Conservation (phyloP, 2,888 invertebrate genomes). For the Argynnis bischoffii region DNA sequence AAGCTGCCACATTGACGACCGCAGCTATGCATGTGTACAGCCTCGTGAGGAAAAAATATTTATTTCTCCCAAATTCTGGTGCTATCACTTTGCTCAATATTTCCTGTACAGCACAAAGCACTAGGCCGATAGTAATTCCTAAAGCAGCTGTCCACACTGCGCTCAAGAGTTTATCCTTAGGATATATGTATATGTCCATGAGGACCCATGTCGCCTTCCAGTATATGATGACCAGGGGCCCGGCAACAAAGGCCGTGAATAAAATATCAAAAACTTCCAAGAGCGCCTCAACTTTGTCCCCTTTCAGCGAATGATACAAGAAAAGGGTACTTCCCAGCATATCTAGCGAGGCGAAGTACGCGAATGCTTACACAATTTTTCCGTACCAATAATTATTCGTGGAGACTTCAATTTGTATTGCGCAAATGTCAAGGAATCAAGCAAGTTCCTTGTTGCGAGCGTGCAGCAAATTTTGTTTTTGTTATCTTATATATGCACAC, state of each 20-base stretch:
- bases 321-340: slow-evolving; percentile 35
- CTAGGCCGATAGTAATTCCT: slow-evolving; percentile 84
- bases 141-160: slow-evolving; percentile 83
- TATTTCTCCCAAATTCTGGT: slow-evolving; percentile 84
- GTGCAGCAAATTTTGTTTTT: slow-evolving; percentile 26
- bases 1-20: slow-evolving; percentile 89
- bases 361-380: slow-evolving; percentile 10
- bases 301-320: slow-evolving; percentile 22
- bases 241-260: slow-evolving; percentile 78
- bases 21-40: slow-evolving; percentile 86
- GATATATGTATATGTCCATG: slow-evolving; percentile 86
- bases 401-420: slow-evolving; percentile 7
- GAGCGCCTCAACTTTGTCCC: slow-evolving; percentile 48
- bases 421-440: slow-evolving; percentile 21
- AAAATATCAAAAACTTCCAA: slow-evolving; percentile 84
- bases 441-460: not conserved
- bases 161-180: slow-evolving; percentile 78
- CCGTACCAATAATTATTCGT: not conserved
- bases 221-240: slow-evolving; percentile 90
- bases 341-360: slow-evolving; percentile 4
- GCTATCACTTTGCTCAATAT: slow-evolving; percentile 72
- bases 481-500: slow-evolving; percentile 26
- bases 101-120: slow-evolving; percentile 84
- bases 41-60: slow-evolving; percentile 85
- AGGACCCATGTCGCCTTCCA: slow-evolving; percentile 93